These are phyloP conservation scores for Taenaris catops DNA, from an alignment of 2,888 invertebrate species.

Conservation along the genomic window DNA sequence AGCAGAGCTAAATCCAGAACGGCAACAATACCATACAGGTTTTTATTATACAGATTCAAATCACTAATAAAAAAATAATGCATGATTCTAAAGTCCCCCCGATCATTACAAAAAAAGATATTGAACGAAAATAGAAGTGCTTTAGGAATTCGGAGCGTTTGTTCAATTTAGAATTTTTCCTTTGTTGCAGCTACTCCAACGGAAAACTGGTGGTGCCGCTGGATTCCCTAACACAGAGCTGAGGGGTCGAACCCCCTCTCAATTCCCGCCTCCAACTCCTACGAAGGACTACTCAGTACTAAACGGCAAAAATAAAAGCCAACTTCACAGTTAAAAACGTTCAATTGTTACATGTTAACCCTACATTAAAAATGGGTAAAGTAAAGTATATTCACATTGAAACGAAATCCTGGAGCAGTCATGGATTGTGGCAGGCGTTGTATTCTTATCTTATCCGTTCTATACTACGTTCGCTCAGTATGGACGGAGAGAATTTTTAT, in stretches of 20 bases:
- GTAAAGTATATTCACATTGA: slow-evolving; percentile 4
- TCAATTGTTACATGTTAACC: slow-evolving; percentile 11
- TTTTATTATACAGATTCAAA: slow-evolving; percentile 34
- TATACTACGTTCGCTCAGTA: slow-evolving; percentile 1
- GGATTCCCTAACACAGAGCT: slow-evolving; percentile 78
- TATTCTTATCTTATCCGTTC: slow-evolving; percentile 14
- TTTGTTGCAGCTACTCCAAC: slow-evolving; percentile 77
- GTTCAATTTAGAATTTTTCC: slow-evolving; percentile 30
- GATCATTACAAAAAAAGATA: slow-evolving; percentile 5
- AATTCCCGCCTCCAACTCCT: slow-evolving; percentile 63
- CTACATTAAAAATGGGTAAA: slow-evolving; percentile 8
- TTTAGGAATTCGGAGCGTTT: slow-evolving; percentile 20
- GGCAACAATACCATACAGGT: slow-evolving; percentile 75
- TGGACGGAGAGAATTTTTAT: slow-evolving; percentile 5
- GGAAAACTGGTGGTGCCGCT: slow-evolving; percentile 80
- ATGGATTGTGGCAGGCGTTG: slow-evolving; percentile 9
- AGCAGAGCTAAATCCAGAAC: slow-evolving; percentile 79
- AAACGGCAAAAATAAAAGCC: slow-evolving; percentile 15
- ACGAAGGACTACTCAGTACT: slow-evolving; percentile 55
- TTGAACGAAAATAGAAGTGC: slow-evolving; percentile 14
- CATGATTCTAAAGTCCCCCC: slow-evolving; percentile 6
- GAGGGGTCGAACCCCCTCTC: slow-evolving; percentile 60
- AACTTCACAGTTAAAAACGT: slow-evolving; percentile 9
- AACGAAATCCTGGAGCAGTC: slow-evolving; percentile 4
- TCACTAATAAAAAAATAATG: slow-evolving; percentile 9